Base-by-base conservation (phyloP, 2,888 invertebrate genomes). In the Perdita meconis region DNA sequence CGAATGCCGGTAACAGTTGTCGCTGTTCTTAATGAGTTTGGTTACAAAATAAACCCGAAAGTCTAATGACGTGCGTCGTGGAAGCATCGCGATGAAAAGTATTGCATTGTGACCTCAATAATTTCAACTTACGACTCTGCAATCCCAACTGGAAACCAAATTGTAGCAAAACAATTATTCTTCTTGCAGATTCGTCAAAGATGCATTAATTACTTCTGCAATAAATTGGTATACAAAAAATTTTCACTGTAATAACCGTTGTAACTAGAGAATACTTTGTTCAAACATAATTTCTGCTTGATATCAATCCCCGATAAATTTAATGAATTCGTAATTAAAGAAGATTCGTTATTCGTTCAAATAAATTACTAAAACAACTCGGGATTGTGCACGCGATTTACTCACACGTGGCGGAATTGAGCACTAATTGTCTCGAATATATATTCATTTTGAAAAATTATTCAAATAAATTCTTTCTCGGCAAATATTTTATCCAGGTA, bases 221-320 rank as follows among this genome's bases (percentile, higher is more conserved):
- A 16, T 16, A 10, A 10, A 53, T 53, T 16, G 16, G 2, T 2
- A 30, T 30, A 6, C 30, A 16, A 10, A 8, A 16, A 13, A 30
- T 30, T 30, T 10, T 53, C 30, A 34, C 1, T 10, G 16, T 6
- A 10, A 24, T 34, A 53, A n/a, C 30, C 10, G 6, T 44, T 44
- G 51, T n/a, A 53, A 4, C n/a, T 26, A n/a, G n/a, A 53, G 51
- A 26, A 6, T n/a, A 6, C 30, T 53, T 30, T 30, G 30, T 6
- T 34, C 53, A 34, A 30, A 30, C 10, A n/a, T 53, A 53, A 53
- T 53, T 53, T 53, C 30, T 8, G 53, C 53, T 53, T 30, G 30
- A 34, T 13, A 26, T 13, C 26, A 26, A 53, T 16, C 30, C 16
- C 1, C 10, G 16, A 6, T 16, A 30, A 16, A 16, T n/a, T 30